A percentile compares a stretch with the other conserved stretches of the same genome.
Evolutionary conservation across 2,888 invertebrate genomes (phyloP).

Genomic region (Drosophila phalerata): DNA sequence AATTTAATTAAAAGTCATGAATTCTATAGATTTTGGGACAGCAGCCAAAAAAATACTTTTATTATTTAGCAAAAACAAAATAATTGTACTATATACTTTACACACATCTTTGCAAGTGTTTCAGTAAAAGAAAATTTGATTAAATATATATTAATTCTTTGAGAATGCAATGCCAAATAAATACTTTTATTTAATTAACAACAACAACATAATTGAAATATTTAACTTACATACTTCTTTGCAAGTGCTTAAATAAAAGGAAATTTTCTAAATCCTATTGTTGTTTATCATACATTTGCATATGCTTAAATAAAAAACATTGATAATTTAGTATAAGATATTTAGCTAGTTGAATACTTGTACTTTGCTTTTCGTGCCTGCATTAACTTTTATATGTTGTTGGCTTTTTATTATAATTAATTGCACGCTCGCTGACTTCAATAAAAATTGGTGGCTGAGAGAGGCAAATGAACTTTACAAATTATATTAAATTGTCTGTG

Average conservation of each 20-base stretch:
- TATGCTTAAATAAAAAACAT: neutral
- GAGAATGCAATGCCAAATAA: slow-evolving; percentile 9
- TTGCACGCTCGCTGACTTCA: slow-evolving; percentile 14
- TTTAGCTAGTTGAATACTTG: neutral
- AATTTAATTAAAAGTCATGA: neutral
- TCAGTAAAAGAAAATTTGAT: neutral
- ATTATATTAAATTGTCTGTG: slow-evolving; percentile 5
- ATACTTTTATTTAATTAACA: slow-evolving; percentile 1
- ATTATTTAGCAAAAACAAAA: neutral
- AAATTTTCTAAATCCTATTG: no score
- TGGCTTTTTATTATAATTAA: slow-evolving; percentile 9
- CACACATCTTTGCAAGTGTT: neutral
- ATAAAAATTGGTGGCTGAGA: slow-evolving; percentile 4
- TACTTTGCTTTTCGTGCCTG: slow-evolving; percentile 13
- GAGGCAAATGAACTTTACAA: slow-evolving; percentile 22
- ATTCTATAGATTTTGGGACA: neutral
- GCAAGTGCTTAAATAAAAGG: no score
- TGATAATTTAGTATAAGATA: neutral
- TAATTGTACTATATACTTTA: neutral
- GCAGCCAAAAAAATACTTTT: slow-evolving; percentile 4
- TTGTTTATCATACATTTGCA: neutral
- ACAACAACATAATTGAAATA: neutral
- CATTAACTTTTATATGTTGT: slow-evolving; percentile 11
- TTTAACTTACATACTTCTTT: no score
- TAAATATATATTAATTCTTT: neutral